Conservation (phyloP, 2,888 invertebrate genomes). For the Theretra japonica region DNA sequence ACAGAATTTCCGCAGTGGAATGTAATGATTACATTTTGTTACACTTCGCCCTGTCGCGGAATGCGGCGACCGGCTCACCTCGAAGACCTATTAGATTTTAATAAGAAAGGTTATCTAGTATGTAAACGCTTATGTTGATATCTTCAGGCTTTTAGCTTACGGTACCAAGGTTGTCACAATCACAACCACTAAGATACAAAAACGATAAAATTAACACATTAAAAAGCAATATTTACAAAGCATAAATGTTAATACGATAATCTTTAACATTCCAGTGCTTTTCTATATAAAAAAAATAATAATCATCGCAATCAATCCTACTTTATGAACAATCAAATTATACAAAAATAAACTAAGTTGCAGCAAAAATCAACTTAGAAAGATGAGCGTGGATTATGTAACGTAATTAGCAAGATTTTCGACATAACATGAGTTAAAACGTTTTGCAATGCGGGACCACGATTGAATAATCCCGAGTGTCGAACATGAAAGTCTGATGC, state of each 20-base stretch:
- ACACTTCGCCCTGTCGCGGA: conserved; percentile 40
- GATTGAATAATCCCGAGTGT: conserved; percentile 40
- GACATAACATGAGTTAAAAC: conserved; percentile 44
- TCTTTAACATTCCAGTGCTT: not conserved
- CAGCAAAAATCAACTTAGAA: not conserved
- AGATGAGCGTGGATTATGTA: conserved; percentile 48
- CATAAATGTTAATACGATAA: not conserved
- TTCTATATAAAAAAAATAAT: not conserved
- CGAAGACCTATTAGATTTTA: conserved; percentile 58
- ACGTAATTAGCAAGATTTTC: conserved; percentile 56
- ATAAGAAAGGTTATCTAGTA: conserved; percentile 64
- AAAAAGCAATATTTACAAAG: conserved; percentile 6
- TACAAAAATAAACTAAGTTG: not conserved
- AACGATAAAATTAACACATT: not conserved
- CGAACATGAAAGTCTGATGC: conserved; percentile 20
- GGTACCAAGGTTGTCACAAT: conserved; percentile 4
- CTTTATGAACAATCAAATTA: not conserved
- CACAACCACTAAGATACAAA: not conserved
- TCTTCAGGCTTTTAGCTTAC: conserved; percentile 2
- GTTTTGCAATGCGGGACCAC: conserved; percentile 45
- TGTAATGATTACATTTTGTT: conserved; percentile 17
- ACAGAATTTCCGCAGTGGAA: conserved; percentile 38
- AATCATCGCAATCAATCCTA: not conserved
- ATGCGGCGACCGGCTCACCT: conserved; percentile 66
- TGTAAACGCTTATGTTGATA: conserved; percentile 53